Percentiles rank a stretch among this genome's conserved stretches.
phyloP scores from a whole-genome alignment of 1,140 invertebrate species.

The Lordiphosa clarofinis region DNA sequence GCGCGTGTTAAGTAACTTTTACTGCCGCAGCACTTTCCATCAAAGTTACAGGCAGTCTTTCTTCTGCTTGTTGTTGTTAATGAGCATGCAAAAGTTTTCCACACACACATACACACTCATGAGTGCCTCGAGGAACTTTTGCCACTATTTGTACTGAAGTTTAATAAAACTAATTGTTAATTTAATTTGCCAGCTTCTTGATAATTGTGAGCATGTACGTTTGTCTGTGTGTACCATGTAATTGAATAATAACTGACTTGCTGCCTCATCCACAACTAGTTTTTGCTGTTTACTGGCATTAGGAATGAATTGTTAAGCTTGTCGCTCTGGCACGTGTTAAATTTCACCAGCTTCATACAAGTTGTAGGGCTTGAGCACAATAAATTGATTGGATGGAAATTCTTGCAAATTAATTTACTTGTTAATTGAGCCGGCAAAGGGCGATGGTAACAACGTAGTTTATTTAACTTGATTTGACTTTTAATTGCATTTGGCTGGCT shows the following conservation, averaged over 20 bases:
- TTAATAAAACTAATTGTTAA: conserved; percentile 79
- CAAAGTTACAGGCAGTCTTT: conserved; percentile 38
- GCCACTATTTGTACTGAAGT: conserved; percentile 41
- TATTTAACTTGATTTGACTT: conserved; percentile 59
- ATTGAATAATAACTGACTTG: conserved; percentile 73
- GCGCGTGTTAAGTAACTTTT: conserved; percentile 53
- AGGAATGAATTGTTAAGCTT: conserved; percentile 27
- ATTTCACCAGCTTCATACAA: too few species aligned
- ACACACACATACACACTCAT: conserved; percentile 19
- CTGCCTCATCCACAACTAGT: neutral
- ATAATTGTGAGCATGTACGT: conserved; percentile 70
- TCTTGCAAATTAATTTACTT: conserved; percentile 51
- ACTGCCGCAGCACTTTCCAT: conserved; percentile 52
- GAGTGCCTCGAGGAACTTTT: conserved; percentile 40
- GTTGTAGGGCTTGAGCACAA: too few species aligned
- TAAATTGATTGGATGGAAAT: conserved; percentile 36
- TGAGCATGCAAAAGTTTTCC: conserved; percentile 72
- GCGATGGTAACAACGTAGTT: conserved; percentile 12
- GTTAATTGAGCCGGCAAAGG: conserved; percentile 23
- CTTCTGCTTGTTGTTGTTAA: conserved; percentile 51
- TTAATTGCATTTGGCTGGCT: conserved; percentile 55
- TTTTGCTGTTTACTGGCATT: conserved; percentile 2
- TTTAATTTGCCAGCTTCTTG: conserved; percentile 77
- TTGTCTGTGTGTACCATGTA: conserved; percentile 18
- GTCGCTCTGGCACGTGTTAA: too few species aligned